Evolutionary conservation across 2,113 vertebrate species (phyloP).

Genomic region (Copsychus sechellarum): DNA sequence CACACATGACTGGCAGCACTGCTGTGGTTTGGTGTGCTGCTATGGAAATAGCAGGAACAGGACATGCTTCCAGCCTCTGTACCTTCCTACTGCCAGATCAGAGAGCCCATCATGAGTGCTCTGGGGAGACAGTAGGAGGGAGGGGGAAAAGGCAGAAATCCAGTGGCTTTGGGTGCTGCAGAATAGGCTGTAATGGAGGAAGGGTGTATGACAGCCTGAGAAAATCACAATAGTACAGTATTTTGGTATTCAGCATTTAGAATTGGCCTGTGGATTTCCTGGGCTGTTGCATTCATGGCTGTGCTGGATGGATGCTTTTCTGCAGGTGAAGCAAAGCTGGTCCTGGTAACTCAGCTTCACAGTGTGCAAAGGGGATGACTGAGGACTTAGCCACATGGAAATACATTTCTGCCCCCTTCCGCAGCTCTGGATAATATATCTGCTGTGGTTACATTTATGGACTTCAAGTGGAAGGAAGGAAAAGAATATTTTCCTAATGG

Average conservation of each 20-base stretch:
- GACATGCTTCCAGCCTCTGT: not conserved
- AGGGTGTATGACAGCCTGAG: fast-evolving
- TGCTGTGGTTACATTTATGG: not conserved
- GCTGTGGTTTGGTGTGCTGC: not conserved
- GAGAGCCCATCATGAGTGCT: not conserved
- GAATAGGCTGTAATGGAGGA: not conserved
- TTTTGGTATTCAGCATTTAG: not conserved
- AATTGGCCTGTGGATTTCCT: not conserved
- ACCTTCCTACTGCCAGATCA: not conserved
- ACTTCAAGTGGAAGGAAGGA: not conserved
- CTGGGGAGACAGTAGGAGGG: not conserved
- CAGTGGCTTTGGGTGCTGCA: not conserved
- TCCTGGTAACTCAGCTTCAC: not conserved
- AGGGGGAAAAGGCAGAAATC: not conserved
- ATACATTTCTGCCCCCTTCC: not conserved
- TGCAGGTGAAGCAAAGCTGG: not conserved
- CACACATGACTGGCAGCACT: not conserved
- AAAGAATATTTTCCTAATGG: too few relatives aligned
- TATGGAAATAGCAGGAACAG: not conserved
- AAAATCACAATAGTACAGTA: not conserved
- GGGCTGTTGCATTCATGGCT: not conserved
- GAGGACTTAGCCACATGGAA: not conserved
- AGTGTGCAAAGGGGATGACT: not conserved
- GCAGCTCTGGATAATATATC: not conserved
- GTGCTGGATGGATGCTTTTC: not conserved